These are phyloP conservation scores for Microcebus murinus DNA, from an alignment of 2,113 vertebrate genomes.

Conservation along the genomic window DNA sequence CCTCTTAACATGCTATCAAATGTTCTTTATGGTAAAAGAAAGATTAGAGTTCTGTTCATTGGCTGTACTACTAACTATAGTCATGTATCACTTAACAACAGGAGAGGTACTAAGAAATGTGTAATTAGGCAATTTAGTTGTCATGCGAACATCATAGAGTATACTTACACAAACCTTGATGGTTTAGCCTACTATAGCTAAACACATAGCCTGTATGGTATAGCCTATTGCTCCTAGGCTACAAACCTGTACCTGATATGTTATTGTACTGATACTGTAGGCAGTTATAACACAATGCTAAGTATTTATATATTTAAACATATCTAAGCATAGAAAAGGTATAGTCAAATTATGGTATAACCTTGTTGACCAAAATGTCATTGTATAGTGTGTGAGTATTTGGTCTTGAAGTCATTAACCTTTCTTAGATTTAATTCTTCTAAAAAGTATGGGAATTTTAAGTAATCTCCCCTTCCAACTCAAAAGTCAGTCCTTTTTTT, in stretches of 20 bases:
- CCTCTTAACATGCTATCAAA: not conserved
- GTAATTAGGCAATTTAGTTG: not conserved
- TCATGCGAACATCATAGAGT: not conserved
- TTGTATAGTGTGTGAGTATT: not conserved
- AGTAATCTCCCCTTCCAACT: conserved; percentile 22
- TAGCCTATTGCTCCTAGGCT: not conserved
- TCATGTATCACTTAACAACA: not conserved
- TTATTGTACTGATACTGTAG: not conserved
- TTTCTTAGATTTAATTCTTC: conserved; percentile 36
- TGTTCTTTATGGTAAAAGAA: not conserved
- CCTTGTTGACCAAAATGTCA: not conserved
- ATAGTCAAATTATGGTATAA: not conserved
- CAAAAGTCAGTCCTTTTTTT: not conserved
- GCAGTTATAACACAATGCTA: not conserved
- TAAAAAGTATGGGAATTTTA: not conserved
- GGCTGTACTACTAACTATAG: not conserved
- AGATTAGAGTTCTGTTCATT: not conserved
- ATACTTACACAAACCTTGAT: not conserved
- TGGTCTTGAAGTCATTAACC: conserved; percentile 8
- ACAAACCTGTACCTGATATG: not conserved
- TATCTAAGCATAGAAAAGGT: not conserved
- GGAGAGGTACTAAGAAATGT: not conserved
- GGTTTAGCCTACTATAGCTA: not conserved
- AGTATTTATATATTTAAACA: not conserved
- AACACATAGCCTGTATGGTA: no score